Base-by-base conservation (phyloP, 2,797 vertebrate genomes). In the Megalops cyprinoides region DNA sequence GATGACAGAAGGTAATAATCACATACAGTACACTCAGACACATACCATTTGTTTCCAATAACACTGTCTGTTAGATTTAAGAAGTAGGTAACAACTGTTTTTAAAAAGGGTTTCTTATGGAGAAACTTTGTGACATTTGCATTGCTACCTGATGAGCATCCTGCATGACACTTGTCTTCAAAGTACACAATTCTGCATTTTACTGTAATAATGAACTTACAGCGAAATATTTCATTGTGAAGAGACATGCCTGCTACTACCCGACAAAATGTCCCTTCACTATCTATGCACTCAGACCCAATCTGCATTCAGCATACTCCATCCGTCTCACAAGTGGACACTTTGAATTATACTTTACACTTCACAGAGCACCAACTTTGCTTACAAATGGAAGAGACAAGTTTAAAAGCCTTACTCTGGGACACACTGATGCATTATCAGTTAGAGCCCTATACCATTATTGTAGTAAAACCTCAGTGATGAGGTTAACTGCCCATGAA, bases 351-450 rank as follows among this genome's bases (percentile, higher is more conserved):
- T 42, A 37, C 28, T 44, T 71, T 44, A 71, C 25, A 39, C 37
- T n/a, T 20, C 67, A 71, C 39, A 44, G 39, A 71, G 67, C n/a
- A 39, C 67, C 44, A 20, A 71, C 67, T 71, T 44, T 31, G 3
- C 39, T 39, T 23, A 67, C 20, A 71, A 71, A 71, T 44, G 20
- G 67, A 44, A 42, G 67, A 23, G 18, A 42, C n/a, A 39, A 39
- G 39, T 71, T 44, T 71, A 71, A 71, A 44, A 71, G 67, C 67
- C 37, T 71, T 44, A 71, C 25, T 44, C 8, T 42, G 67, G 37
- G 34, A 67, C 15, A 71, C 9, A 20, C 65, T 69, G 39, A 37
- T 8, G 1, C 39, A 71, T 42, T 23, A 23, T 71, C 67, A 71
- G 18, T 44, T 20, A 44, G 39, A 44, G 25, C 1, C 39, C 39